Evolutionary conservation across 2,888 invertebrate species (phyloP).

Genomic region (Altica lythri): DNA sequence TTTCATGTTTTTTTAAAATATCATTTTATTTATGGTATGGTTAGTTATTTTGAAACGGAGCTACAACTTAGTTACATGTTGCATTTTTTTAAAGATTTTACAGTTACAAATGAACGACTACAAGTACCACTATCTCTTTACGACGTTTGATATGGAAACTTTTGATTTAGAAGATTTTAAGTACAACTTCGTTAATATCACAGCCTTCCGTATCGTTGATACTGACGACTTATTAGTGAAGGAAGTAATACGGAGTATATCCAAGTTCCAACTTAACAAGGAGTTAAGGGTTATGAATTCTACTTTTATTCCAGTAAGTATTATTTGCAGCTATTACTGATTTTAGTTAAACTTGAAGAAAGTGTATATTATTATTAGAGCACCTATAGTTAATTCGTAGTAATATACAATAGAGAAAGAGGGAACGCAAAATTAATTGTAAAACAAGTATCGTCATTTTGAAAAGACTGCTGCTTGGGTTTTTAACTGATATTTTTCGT

Average conservation of each 20-base stretch:
- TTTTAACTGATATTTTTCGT: too few relatives aligned
- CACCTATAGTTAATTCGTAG: too few relatives aligned
- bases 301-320: constrained; percentile 36
- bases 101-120: constrained; percentile 85
- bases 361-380: too few relatives aligned
- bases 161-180: constrained; percentile 74
- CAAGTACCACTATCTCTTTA: constrained; percentile 82
- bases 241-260: constrained; percentile 73
- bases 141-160: constrained; percentile 70
- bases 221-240: constrained; percentile 68
- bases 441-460: too few relatives aligned
- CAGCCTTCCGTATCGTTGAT: constrained; percentile 75
- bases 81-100: constrained; percentile 65
- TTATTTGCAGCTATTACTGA: too few relatives aligned
- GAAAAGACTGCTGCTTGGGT: too few relatives aligned
- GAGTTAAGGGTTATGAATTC: constrained; percentile 48
- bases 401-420: too few relatives aligned
- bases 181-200: constrained; percentile 78
- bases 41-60: background rate
- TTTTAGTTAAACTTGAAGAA: too few relatives aligned
- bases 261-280: constrained; percentile 62
- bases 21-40: too few relatives aligned
- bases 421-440: too few relatives aligned
- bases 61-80: background rate
- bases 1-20: too few relatives aligned